Evolutionary conservation across 2,888 invertebrate genomes (phyloP), one percentile per base, ranked within the genome.

Genomic region (Schizotus pectinicornis): DNA sequence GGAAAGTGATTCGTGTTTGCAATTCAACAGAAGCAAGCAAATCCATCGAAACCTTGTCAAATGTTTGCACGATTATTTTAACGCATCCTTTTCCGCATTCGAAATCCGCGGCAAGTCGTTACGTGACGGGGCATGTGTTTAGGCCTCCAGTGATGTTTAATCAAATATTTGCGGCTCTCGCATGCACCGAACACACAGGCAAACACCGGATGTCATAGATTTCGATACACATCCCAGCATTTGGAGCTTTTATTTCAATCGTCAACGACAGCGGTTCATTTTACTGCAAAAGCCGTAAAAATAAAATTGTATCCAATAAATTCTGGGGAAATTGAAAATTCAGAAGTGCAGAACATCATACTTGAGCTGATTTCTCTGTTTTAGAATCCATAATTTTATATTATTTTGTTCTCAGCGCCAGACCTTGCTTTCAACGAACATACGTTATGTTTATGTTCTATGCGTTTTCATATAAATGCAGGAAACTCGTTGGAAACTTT

Each of bases 221-320:
- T 22, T 22, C 22, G 22, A 22, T 22, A 22, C 22, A 48, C 9
- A n/a, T 7, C 7, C 12, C 22, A 22, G 22, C 22, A 22, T 22
- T 22, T 22, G 22, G 22, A 22, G 22, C 22, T 22, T 55, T 39
- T 13, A 55, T 39, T 37, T 52, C 39, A 58, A 58, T 54, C 58
- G 33, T 12, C 37, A 34, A 43, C 47, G 49, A 34, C 43, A 35
- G 35, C 35, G 59, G 48, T 54, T 63, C 54, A 51, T 61, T 61
- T 59, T 61, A 59, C 42, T 38, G 50, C 61, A 31, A 52, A 50
- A 58, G 49, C 41, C 55, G 58, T 59, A 61, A 61, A 63, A 58
- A 56, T 56, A 63, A 62, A 61, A 63, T 61, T 63, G 61, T 63
- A 61, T 61, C 53, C 59, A 59, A 63, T 63, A 63, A 63, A 63